Evolutionary conservation across 1,140 invertebrate genomes (phyloP).

Genomic region (Bombus pyrosoma): DNA sequence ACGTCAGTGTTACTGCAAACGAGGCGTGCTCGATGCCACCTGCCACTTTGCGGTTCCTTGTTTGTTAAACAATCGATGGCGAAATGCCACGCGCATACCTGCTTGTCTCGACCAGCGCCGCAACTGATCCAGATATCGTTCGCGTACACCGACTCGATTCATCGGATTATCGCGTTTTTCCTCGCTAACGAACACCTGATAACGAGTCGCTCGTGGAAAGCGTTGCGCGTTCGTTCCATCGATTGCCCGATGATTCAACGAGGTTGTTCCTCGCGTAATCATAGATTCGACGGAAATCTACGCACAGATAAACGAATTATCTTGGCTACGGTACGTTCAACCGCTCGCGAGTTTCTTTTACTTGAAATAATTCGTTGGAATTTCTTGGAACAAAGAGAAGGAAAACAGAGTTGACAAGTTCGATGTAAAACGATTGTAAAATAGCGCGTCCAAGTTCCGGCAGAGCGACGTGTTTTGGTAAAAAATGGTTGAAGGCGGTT

Average conservation of each 20-base stretch:
- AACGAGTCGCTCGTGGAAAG: constrained; percentile 25
- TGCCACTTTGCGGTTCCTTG: constrained; percentile 23
- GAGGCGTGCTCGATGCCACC: constrained; percentile 42
- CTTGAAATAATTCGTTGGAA: no score
- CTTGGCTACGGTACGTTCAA: background rate
- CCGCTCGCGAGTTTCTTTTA: background rate
- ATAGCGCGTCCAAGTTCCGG: fast-evolving
- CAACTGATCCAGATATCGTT: constrained; percentile 27
- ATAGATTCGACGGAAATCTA: background rate
- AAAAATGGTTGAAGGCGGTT: background rate
- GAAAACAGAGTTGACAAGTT: no score
- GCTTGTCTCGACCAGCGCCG: background rate
- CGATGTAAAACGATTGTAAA: no score
- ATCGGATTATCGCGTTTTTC: constrained; percentile 27
- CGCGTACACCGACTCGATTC: background rate
- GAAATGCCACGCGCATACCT: constrained; percentile 16
- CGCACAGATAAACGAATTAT: background rate
- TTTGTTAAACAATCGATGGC: constrained; percentile 52
- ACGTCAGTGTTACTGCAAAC: constrained; percentile 13
- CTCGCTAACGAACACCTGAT: constrained; percentile 23
- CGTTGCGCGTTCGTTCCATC: background rate
- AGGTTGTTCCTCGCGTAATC: background rate
- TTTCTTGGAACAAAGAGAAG: no score
- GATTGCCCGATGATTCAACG: constrained; percentile 9
- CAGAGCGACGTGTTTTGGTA: background rate